phyloP scores from a whole-genome alignment of 2,797 vertebrate species.

The Ctenopoma multispine region DNA sequence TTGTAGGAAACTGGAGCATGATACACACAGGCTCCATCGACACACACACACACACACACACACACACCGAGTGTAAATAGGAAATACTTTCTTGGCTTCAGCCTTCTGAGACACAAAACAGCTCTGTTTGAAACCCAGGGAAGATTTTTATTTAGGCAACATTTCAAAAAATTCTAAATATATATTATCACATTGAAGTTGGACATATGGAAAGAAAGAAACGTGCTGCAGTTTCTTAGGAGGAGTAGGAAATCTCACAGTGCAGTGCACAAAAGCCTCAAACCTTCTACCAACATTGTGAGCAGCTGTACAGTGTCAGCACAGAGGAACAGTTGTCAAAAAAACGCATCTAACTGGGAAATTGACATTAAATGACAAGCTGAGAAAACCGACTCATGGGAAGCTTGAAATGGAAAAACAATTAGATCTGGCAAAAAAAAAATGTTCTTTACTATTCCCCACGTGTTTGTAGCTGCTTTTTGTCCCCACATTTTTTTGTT shows the following conservation, averaged over 20 bases:
- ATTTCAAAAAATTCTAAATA: constrained; percentile 9
- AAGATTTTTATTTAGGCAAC: constrained; percentile 29
- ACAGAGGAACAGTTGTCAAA: neutral
- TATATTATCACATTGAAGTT: constrained; percentile 14
- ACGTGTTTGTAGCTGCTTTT: too few relatives aligned
- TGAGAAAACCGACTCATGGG: too few relatives aligned
- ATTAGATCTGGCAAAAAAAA: too few relatives aligned
- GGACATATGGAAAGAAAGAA: constrained; percentile 19
- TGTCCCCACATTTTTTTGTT: too few relatives aligned
- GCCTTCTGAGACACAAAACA: constrained; percentile 19
- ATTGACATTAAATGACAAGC: neutral
- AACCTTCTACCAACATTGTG: too few relatives aligned
- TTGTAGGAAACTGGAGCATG: constrained; percentile 36
- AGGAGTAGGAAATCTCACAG: constrained; percentile 14
- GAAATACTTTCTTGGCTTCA: constrained; percentile 42
- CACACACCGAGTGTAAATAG: constrained; percentile 24
- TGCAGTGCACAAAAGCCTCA: constrained; percentile 9
- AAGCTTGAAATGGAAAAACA: too few relatives aligned
- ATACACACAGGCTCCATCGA: neutral
- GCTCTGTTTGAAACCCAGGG: constrained; percentile 15
- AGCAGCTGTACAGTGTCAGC: neutral
- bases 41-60: constrained; percentile 21
- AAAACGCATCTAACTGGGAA: neutral
- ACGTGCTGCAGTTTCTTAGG: neutral
- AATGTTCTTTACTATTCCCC: too few relatives aligned